Base-by-base conservation (phyloP, 2,888 invertebrate species). In the Macrophya annulata region DNA sequence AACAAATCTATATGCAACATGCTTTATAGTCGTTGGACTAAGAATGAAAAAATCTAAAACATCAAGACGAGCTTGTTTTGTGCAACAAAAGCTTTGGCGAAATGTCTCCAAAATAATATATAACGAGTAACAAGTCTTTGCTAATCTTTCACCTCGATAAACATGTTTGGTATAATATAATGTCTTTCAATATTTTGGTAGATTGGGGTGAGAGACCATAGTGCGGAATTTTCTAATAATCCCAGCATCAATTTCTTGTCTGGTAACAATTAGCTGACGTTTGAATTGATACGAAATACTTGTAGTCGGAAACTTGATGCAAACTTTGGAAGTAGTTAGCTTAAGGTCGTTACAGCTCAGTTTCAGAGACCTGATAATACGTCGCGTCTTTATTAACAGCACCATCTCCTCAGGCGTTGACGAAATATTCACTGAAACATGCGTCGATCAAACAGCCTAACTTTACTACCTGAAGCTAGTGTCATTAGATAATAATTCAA, bases 181-280 rank as follows among this genome's bases (percentile, higher is more conserved):
- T 43, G 37, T 40, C 45, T 81, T 43, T 62, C 10, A 43, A 81
- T 62, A 81, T 43, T 81, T 31, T 21, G 17, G 31, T 40, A 62
- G 48, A 55, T n/a, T 55, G 15, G 43, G 17, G 59, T 37, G 81
- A n/a, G 59, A 43, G 51, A 40, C 31, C 31, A 3, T n/a, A 43
- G 17, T 59, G 31, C 68, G 83, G 83, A 83, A 83, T 83, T 83
- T 83, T 83, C 83, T 83, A 83, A 83, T 83, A 83, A 83, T 68
- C 83, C 71, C 3, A 48, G 83, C 83, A 83, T 83, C 83, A 92
- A 92, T 92, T 92, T 92, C 92, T 92, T 91, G 90, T 90, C 86
- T 87, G 91, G 90, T 91, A 92, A 92, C 91, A 92, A 92, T 92
- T 91, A 92, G 90, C 89, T 89, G 90, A 87, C 89, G 89, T 90